A percentile compares a stretch with the other conserved stretches of the same genome.
Conservation (phyloP, 1,140 invertebrate species). For the Drosophila eugracilis region DNA sequence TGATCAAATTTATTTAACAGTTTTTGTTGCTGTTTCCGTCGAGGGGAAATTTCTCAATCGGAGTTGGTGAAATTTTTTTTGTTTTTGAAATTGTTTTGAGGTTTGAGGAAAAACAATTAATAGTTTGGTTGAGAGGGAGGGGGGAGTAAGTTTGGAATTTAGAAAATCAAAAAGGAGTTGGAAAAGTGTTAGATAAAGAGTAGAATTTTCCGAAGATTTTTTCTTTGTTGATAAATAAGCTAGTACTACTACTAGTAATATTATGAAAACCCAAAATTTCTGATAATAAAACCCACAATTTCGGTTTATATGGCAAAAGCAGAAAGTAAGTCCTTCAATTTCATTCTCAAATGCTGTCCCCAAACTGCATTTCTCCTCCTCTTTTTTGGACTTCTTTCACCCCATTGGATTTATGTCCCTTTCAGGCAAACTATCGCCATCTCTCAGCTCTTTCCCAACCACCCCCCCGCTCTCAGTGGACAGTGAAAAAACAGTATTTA, state of each 20-base stretch:
- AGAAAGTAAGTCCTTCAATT: slow-evolving; percentile 1
- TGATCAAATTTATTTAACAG: slow-evolving; percentile 35
- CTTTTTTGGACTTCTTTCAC: not conserved
- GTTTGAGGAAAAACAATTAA: no score
- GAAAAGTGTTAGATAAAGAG: no score
- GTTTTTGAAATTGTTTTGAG: slow-evolving; percentile 2
- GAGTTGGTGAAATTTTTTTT: not conserved
- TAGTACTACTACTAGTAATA: not conserved
- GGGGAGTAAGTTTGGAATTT: no score
- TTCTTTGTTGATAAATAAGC: no score
- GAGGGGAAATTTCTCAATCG: slow-evolving; percentile 1
- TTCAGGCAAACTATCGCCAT: slow-evolving; percentile 35
- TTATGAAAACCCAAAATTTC: not conserved
- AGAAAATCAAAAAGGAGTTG: no score
- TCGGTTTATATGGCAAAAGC: not conserved
- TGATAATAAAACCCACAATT: not conserved
- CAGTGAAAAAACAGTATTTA: slow-evolving; percentile 42
- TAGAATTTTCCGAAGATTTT: no score
- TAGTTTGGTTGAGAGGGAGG: no score
- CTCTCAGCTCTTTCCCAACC: slow-evolving; percentile 15
- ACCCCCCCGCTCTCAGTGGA: no score
- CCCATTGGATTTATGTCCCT: slow-evolving; percentile 34
- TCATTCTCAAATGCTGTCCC: not conserved
- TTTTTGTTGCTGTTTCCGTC: not conserved
- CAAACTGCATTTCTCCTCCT: slow-evolving; percentile 3